Evolutionary conservation across 2,888 invertebrate species (phyloP).

Genomic region (Sminthurides aquaticus): DNA sequence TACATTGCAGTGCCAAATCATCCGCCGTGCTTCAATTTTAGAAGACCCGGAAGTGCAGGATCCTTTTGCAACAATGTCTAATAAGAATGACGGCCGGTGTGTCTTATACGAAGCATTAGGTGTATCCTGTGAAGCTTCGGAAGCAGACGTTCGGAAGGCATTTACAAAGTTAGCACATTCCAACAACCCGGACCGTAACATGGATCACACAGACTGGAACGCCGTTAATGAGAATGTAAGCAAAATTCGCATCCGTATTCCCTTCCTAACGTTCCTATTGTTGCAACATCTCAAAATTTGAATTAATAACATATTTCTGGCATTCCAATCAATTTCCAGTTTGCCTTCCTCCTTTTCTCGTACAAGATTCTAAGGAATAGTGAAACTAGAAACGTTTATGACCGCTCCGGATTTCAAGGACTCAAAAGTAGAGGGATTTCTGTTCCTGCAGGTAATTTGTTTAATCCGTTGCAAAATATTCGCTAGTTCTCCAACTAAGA

Average conservation of each 20-base stretch:
- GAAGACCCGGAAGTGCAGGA: too few relatives aligned
- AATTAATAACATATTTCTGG: too few relatives aligned
- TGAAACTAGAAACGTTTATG: conserved; percentile 11
- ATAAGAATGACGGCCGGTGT: too few relatives aligned
- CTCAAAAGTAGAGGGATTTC: conserved; percentile 1
- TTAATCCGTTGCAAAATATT: too few relatives aligned
- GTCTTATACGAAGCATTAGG: conserved; percentile 12
- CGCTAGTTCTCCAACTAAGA: too few relatives aligned
- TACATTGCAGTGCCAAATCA: too few relatives aligned
- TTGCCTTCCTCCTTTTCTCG: conserved; percentile 19
- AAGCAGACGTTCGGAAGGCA: background rate
- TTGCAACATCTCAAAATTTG: background rate
- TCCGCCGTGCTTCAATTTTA: too few relatives aligned
- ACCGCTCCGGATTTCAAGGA: conserved; percentile 14
- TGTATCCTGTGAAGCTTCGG: background rate
- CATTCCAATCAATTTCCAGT: conserved; percentile 1
- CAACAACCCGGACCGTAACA: conserved; percentile 12
- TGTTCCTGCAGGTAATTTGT: conserved; percentile 14
- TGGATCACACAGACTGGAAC: conserved; percentile 12
- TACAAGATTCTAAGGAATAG: conserved; percentile 16
- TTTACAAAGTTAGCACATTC: conserved; percentile 11
- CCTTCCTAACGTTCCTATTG: background rate
- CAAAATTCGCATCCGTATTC: background rate
- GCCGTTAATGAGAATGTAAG: conserved; percentile 15
- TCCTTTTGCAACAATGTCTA: too few relatives aligned